Conservation (phyloP, 1,140 invertebrate species). For the Cotesia vestalis region DNA sequence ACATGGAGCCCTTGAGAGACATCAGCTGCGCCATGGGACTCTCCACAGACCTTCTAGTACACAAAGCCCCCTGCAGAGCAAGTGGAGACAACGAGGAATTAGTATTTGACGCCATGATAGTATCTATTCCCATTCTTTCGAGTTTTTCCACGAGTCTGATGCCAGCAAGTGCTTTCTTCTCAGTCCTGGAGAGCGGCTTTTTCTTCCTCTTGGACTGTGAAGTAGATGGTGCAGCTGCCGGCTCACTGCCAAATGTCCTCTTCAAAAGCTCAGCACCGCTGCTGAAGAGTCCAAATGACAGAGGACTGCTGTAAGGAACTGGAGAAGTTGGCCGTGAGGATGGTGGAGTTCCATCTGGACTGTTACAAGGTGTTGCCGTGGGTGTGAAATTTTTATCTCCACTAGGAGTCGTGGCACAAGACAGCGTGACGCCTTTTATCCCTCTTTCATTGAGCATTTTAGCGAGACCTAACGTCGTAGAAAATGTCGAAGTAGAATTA, state of each 20-base stretch:
- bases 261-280: conserved; percentile 80
- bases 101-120: conserved; percentile 68
- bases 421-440: conserved; percentile 77
- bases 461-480: conserved; percentile 80
- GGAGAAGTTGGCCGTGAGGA: conserved; percentile 71
- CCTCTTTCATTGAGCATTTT: conserved; percentile 84
- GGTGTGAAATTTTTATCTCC: conserved; percentile 74
- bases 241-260: conserved; percentile 71
- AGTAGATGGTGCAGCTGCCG: conserved; percentile 47
- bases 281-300: conserved; percentile 73
- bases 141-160: conserved; percentile 74
- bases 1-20: conserved; percentile 71
- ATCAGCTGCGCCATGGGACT: conserved; percentile 81
- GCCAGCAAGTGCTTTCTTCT: conserved; percentile 65
- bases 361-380: conserved; percentile 85
- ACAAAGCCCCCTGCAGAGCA: conserved; percentile 68
- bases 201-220: conserved; percentile 59
- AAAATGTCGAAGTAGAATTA: conserved; percentile 81
- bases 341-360: conserved; percentile 71
- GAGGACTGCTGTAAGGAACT: conserved; percentile 60
- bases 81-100: conserved; percentile 66
- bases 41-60: conserved; percentile 66
- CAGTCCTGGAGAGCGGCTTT: conserved; percentile 64
- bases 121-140: conserved; percentile 74
- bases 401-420: conserved; percentile 74